These are phyloP conservation scores for Oceanites oceanicus DNA, from an alignment of 2,113 vertebrate species.

Conservation along the genomic window DNA sequence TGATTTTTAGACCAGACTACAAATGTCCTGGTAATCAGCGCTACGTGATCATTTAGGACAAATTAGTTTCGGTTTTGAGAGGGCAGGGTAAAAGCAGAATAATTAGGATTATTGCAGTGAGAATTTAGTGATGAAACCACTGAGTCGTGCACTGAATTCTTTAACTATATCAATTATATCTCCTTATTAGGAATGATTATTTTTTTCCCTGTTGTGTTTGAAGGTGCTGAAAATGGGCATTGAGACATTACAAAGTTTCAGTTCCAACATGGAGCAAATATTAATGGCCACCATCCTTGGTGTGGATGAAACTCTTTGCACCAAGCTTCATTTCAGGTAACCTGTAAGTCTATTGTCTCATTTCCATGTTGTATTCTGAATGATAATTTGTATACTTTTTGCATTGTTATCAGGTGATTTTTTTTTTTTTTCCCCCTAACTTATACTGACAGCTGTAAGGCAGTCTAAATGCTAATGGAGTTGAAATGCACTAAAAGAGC, in stretches of 20 bases:
- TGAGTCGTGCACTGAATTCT: background rate
- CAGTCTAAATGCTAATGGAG: constrained; percentile 64
- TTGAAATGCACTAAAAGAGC: constrained; percentile 10
- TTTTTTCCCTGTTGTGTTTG: background rate
- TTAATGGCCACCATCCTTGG: constrained; percentile 78
- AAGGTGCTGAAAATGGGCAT: constrained; percentile 73
- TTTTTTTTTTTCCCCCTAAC: constrained; percentile 16
- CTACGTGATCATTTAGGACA: background rate
- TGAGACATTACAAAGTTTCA: constrained; percentile 66
- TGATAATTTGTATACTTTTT: constrained; percentile 15
- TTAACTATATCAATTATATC: background rate
- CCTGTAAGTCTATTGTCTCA: background rate
- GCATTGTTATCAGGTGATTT: constrained; percentile 11
- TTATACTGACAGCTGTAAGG: background rate
- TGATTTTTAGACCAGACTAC: background rate
- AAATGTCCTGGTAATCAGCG: background rate
- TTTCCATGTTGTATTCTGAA: constrained; percentile 38
- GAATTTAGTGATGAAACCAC: background rate
- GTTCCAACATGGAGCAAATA: constrained; percentile 70
- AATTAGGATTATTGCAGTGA: background rate
- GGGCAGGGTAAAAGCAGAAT: background rate
- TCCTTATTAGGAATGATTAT: background rate
- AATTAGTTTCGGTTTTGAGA: background rate
- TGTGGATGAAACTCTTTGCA: constrained; percentile 83
- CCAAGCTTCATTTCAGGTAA: constrained; percentile 77